Evolutionary conservation across 1,140 invertebrate genomes (phyloP), one percentile per base, ranked within the genome.

Genomic region (Antheraea mylitta): DNA sequence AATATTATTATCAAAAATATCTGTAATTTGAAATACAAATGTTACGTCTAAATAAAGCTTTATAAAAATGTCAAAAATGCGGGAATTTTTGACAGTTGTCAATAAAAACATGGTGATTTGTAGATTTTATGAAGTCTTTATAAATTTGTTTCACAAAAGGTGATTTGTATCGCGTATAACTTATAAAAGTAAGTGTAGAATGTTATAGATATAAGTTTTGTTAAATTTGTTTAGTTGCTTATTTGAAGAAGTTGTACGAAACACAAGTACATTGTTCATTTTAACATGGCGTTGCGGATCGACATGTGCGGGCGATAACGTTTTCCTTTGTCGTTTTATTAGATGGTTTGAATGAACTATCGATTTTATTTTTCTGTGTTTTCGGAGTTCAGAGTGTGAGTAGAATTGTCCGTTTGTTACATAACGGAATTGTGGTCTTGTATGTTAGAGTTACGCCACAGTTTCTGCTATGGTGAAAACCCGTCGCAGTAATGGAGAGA

Each of bases 21-120:
- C n/a, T n/a, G n/a, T n/a, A n/a, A n/a, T n/a, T n/a, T n/a, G n/a
- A n/a, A n/a, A n/a, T n/a, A n/a, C n/a, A n/a, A n/a, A n/a, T n/a
- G n/a, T n/a, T n/a, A 30, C 22, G 38, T 42, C 0, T 53, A 53
- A 13, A 53, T 53, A 13, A 13, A 53, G 16, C 45, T 53, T 53
- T 53, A 53, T 53, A 69, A 78, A 84, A 83, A 76, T 85, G 87
- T 89, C 87, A 89, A 86, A 86, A 81, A 89, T 91, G 88, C 88
- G 89, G 86, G 89, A 90, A 86, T 84, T 87, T 92, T 88, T 92
- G 90, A 89, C 90, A 91, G 83, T 89, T 91, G 87, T 90, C 87
- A 90, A 90, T 89, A 89, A 87, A 87, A 89, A 91, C 87, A 90
- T 80, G 75, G 75, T 80, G 76, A 83, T 74, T 77, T 70, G 81